Evolutionary conservation across 2,113 vertebrate species (phyloP).

Genomic region (Diadophis punctatus): DNA sequence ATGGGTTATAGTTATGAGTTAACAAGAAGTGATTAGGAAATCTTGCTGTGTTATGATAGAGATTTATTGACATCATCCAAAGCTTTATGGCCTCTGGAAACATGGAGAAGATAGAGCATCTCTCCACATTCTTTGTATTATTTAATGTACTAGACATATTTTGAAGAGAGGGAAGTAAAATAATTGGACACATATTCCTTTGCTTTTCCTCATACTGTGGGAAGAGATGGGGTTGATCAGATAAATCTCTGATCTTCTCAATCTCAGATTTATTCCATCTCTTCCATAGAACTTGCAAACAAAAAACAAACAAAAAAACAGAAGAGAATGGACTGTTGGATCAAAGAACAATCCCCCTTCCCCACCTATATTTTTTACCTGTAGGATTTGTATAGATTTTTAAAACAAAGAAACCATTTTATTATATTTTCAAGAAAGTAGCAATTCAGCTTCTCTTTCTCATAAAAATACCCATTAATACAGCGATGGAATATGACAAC

Average conservation of each 20-base stretch:
- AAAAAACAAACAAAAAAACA: neutral
- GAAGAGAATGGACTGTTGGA: neutral
- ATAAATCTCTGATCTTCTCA: neutral
- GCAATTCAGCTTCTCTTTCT: neutral
- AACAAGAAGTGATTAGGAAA: conserved; percentile 48
- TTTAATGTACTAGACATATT: neutral
- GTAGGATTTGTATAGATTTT: neutral
- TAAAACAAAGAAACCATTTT: neutral
- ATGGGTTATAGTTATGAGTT: conserved; percentile 30
- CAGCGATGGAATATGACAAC: neutral
- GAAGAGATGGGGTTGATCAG: neutral
- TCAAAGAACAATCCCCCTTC: neutral
- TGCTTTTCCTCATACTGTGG: neutral
- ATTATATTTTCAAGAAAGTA: neutral
- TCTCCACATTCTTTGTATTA: neutral
- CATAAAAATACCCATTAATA: neutral
- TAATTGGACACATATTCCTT: neutral
- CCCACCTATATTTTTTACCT: neutral
- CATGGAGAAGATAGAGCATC: conserved; percentile 35
- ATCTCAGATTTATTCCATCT: neutral
- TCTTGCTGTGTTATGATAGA: conserved; percentile 41
- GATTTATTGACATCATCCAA: conserved; percentile 51
- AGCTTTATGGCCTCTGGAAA: conserved; percentile 43
- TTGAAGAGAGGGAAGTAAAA: neutral
- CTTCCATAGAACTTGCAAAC: neutral